phyloP scores from a whole-genome alignment of 2,113 vertebrate genomes.

The Aegypius monachus region DNA sequence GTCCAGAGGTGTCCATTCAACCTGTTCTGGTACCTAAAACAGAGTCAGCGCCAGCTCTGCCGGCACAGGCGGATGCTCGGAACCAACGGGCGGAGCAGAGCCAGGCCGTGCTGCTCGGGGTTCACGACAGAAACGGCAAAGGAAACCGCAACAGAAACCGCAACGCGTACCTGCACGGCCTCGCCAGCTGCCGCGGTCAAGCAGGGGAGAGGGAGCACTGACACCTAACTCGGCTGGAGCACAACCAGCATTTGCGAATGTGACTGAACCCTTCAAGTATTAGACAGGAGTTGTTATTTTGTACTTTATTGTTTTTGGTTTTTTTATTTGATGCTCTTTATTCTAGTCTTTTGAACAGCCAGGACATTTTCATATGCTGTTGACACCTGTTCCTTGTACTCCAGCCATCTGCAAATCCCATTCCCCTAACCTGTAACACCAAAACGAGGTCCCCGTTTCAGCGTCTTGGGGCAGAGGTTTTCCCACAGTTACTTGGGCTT shows the following conservation, averaged over 20 bases:
- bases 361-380: rapidly evolving
- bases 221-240: not conserved
- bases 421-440: rapidly evolving
- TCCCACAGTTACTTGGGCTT: rapidly evolving
- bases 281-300: not conserved
- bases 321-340: not conserved
- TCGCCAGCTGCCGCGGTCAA: rapidly evolving
- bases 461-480: not conserved
- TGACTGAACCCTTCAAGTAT: rapidly evolving
- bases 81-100: not conserved
- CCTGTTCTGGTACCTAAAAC: not conserved
- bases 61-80: not conserved
- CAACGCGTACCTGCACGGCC: not conserved
- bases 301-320: not conserved
- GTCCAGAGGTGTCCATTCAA: too few species aligned
- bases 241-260: too few species aligned
- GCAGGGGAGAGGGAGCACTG: not conserved
- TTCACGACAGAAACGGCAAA: too few species aligned
- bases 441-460: not conserved
- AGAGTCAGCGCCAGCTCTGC: not conserved
- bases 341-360: not conserved
- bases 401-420: rapidly evolving
- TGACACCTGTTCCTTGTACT: not conserved
- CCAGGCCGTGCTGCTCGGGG: not conserved
- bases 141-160: too few species aligned